These are phyloP conservation scores for Pemphredon lugubris DNA, from an alignment of 2,888 invertebrate species.

Conservation along the genomic window DNA sequence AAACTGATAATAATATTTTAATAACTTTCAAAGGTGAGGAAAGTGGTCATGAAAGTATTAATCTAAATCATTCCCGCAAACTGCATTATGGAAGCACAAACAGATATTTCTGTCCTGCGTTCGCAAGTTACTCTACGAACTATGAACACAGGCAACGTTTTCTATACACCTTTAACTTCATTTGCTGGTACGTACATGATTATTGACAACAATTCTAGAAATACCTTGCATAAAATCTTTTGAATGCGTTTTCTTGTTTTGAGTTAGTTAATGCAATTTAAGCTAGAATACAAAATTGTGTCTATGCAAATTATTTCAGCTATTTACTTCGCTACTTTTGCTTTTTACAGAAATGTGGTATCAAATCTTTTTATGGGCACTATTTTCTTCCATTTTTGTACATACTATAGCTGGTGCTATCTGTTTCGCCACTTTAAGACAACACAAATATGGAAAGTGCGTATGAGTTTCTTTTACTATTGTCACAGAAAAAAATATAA, in stretches of 20 bases:
- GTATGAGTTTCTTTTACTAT: constrained; percentile 57
- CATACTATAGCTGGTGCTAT: constrained; percentile 95
- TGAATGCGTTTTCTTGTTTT: no score
- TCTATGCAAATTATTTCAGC: no score
- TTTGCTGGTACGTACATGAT: constrained; percentile 70
- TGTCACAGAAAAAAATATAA: constrained; percentile 5
- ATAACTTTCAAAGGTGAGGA: no score
- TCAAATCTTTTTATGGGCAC: constrained; percentile 96
- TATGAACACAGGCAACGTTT: constrained; percentile 61
- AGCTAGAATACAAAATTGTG: no score
- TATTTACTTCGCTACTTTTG: no score
- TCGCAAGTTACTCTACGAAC: constrained; percentile 57
- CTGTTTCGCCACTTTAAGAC: constrained; percentile 94
- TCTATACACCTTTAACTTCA: constrained; percentile 74
- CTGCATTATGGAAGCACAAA: constrained; percentile 54
- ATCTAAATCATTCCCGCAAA: no score
- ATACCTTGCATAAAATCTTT: neutral
- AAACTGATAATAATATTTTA: no score
- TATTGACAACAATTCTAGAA: constrained; percentile 6
- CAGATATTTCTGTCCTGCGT: constrained; percentile 45
- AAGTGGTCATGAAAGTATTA: no score
- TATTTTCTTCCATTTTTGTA: constrained; percentile 96
- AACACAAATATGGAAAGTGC: constrained; percentile 93
- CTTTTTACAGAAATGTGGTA: constrained; percentile 96
- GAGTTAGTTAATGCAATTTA: no score